phyloP scores from a whole-genome alignment of 2,113 vertebrate species.

The Etia nguti region DNA sequence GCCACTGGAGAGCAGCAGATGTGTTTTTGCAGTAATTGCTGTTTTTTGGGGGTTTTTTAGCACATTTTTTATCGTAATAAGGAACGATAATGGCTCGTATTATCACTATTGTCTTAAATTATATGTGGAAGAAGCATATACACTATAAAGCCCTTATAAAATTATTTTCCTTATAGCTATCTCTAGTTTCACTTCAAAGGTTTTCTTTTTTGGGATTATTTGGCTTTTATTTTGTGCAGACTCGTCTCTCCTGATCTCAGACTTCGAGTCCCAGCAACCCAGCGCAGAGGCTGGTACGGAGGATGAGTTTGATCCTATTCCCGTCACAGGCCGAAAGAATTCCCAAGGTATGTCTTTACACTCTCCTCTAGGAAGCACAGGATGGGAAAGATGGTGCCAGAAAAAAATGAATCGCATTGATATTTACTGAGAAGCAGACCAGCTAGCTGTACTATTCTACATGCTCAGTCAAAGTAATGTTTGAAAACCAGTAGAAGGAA shows the following conservation, averaged over 20 bases:
- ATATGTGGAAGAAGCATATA: not conserved
- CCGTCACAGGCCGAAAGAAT: slow-evolving; percentile 93
- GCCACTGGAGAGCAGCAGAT: not conserved
- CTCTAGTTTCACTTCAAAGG: not conserved
- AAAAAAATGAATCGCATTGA: not conserved
- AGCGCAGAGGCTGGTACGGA: slow-evolving; percentile 82
- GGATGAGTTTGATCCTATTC: slow-evolving; percentile 98
- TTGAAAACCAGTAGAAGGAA: slow-evolving; percentile 15
- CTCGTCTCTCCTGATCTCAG: slow-evolving; percentile 91
- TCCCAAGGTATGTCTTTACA: slow-evolving; percentile 85
- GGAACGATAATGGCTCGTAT: not conserved
- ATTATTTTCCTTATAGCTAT: not conserved
- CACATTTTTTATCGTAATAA: not conserved
- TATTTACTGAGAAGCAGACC: not conserved
- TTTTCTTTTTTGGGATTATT: not conserved
- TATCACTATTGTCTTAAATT: not conserved
- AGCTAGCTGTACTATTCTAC: not conserved
- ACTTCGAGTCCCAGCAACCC: slow-evolving; percentile 79
- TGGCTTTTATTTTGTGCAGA: slow-evolving; percentile 72
- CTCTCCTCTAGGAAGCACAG: not conserved
- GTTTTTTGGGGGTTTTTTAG: accelerated
- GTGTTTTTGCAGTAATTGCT: not conserved
- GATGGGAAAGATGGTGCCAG: not conserved
- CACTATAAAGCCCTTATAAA: not conserved
- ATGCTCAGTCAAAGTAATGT: not conserved